Percentiles rank a stretch among this genome's conserved stretches.
Conservation (phyloP, 2,888 invertebrate genomes). For the Dasysyrphus tricinctus region DNA sequence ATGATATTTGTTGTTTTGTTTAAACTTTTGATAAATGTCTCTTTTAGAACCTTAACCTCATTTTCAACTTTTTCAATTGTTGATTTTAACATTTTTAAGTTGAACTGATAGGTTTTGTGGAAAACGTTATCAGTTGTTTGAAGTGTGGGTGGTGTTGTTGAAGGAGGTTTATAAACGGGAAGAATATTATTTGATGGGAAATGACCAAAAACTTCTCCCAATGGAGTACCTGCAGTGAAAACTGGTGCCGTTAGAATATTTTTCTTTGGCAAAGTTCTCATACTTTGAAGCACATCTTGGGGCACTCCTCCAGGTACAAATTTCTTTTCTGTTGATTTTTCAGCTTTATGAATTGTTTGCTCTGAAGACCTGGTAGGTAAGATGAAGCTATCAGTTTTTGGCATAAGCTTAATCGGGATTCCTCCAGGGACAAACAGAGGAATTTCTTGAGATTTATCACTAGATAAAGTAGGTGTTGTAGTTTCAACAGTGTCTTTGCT, state of each 20-base stretch:
- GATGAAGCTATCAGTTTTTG: background rate
- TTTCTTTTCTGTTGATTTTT: background rate
- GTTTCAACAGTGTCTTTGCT: background rate
- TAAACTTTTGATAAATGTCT: conserved; percentile 31
- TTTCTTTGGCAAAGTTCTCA: background rate
- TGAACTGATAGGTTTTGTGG: conserved; percentile 29
- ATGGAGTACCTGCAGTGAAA: background rate
- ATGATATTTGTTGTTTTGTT: conserved; percentile 5
- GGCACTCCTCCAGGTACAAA: conserved; percentile 63
- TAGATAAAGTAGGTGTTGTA: background rate
- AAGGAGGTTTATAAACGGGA: background rate
- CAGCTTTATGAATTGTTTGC: background rate
- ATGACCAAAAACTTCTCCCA: conserved; percentile 11
- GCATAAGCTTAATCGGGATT: conserved; percentile 3
- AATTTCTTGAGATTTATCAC: background rate
- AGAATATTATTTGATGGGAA: conserved; percentile 9
- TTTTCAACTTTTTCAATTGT: conserved; percentile 40
- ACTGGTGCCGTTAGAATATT: background rate
- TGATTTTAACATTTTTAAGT: conserved; percentile 37
- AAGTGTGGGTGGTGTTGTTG: background rate
- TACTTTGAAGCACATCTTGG: background rate
- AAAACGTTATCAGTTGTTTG: conserved; percentile 16
- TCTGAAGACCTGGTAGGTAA: background rate
- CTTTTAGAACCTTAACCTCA: conserved; percentile 31
- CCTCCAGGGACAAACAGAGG: conserved; percentile 26